Conservation (phyloP, 2,888 invertebrate genomes). For the Blastobasis lacticolella region DNA sequence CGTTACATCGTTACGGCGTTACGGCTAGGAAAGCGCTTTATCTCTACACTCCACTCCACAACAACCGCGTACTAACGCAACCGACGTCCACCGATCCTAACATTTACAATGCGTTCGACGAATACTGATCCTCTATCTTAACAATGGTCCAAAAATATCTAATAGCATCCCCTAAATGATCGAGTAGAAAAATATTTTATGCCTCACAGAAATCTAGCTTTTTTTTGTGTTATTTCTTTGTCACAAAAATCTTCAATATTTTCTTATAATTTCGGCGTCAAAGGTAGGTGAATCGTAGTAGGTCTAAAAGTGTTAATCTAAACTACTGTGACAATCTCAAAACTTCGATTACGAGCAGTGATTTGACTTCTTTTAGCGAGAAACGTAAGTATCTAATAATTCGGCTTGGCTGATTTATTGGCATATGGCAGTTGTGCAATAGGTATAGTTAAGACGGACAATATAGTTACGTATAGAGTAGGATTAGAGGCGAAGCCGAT, state of each 20-base stretch:
- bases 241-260: constrained; percentile 33
- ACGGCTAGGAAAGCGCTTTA: constrained; percentile 48
- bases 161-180: constrained; percentile 69
- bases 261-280: constrained; percentile 36
- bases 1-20: constrained; percentile 21
- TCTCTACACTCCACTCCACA: constrained; percentile 41
- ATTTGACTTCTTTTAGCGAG: too few species aligned
- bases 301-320: constrained; percentile 67
- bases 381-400: too few species aligned
- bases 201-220: constrained; percentile 61
- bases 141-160: constrained; percentile 75
- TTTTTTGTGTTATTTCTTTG: constrained; percentile 30
- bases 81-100: constrained; percentile 56
- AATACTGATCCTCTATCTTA: constrained; percentile 67
- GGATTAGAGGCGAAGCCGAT: too few species aligned
- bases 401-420: too few species aligned
- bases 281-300: constrained; percentile 36
- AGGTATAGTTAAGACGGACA: too few species aligned
- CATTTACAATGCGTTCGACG: constrained; percentile 41
- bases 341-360: constrained; percentile 29
- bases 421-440: too few species aligned
- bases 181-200: constrained; percentile 72
- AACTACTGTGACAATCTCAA: constrained; percentile 62
- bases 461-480: too few species aligned
- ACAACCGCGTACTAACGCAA: constrained; percentile 34